Evolutionary conservation across 1,140 invertebrate genomes (phyloP), one percentile per base, ranked within the genome.

Genomic region (Drosophila aff.): DNA sequence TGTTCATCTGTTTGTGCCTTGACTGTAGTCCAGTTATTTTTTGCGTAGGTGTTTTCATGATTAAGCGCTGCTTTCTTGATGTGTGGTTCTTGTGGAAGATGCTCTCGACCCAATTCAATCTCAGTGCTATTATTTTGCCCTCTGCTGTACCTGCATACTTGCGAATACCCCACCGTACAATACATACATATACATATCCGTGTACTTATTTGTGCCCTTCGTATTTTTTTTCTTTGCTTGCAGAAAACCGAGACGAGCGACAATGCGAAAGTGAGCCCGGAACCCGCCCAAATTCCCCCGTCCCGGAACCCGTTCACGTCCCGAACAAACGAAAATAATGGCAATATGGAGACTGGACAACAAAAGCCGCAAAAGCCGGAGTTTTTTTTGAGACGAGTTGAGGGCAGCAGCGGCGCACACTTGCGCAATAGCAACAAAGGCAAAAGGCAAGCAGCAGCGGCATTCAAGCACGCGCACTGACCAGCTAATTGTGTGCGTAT

Each of bases 401-500:
- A 67, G 31, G 64, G 18, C 73, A 80, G 36, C 52, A 55, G 52
- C 33, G 23, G 21, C 63, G 41, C 63, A 66, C 71, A 89, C 84
- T 87, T 89, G 83, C 83, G 84, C 83, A 87, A 86, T 89, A 76
- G 59, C 76, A 72, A 18, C 61, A 76, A 36, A 52, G 76, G 23
- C 63, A 79, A 76, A 36, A 52, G 76, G 23, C 63, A 79, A 53
- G 28, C 43, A 78, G 47, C 47, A 16, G 46, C 49, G 31, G 49
- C 79, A 75, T 75, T 84, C 82, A 74, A 87, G 76, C 83, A 82
- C 77, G 82, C 82, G 81, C 81, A 83, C 79, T 86, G 82, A 86
- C 79, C 71, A 79, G 75, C 75, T 78, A 78, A 78, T 78, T 79
- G 76, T 65, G 50, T 60, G 43, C 43, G 63, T 72, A 36, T 59